Evolutionary conservation across 2,888 invertebrate genomes (phyloP).

Genomic region (Drosophila incognita): DNA sequence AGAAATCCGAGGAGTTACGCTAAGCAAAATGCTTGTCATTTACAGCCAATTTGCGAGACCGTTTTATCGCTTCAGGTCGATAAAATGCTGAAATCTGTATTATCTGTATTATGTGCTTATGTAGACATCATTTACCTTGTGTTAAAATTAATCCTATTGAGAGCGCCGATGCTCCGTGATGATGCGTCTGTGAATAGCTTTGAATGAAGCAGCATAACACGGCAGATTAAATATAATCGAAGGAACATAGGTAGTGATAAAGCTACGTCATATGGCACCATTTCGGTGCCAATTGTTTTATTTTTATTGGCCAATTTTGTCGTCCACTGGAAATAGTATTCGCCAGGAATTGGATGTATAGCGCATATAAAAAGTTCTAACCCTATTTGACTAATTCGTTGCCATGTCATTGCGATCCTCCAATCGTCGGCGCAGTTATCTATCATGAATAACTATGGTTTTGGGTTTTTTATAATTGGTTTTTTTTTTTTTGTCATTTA

Average conservation of each 20-base stretch:
- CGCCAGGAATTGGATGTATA: conserved; percentile 98
- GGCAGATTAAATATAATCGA: conserved; percentile 99
- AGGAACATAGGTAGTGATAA: conserved; percentile 99
- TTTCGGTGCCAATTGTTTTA: conserved; percentile 88
- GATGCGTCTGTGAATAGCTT: conserved; percentile 99
- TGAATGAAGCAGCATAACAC: conserved; percentile 99
- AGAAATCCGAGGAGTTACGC: not conserved
- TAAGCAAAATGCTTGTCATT: not conserved
- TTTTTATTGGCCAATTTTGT: conserved; percentile 97
- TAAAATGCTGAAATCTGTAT: not conserved
- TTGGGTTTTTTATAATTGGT: not conserved
- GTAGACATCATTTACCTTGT: conserved; percentile 89
- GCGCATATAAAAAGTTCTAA: conserved; percentile 98
- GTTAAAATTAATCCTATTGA: conserved; percentile 99
- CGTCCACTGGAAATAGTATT: conserved; percentile 98
- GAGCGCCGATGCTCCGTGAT: conserved; percentile 97
- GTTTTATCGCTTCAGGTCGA: not conserved
- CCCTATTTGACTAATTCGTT: conserved; percentile 96
- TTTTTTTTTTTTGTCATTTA: conserved; percentile 5
- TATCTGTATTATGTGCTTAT: not conserved
- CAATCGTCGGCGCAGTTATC: conserved; percentile 99
- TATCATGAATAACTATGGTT: conserved; percentile 98
- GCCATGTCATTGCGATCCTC: conserved; percentile 99
- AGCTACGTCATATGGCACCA: conserved; percentile 97
- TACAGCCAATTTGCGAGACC: not conserved